Evolutionary conservation across 2,888 invertebrate species (phyloP).

Genomic region (Cheilosia soror): DNA sequence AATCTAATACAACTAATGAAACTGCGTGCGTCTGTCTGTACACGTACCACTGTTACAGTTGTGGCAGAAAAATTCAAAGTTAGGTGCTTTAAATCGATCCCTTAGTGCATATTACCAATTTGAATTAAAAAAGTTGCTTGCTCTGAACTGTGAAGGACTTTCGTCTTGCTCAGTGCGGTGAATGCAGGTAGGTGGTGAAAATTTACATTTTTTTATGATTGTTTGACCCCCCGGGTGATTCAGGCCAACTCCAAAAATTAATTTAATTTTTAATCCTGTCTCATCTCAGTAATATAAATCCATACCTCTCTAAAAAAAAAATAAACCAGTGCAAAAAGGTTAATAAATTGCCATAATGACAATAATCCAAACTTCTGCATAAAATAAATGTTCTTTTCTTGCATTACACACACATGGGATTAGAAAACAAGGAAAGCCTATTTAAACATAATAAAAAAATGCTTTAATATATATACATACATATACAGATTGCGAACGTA

Average conservation of each 20-base stretch:
- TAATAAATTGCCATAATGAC: constrained; percentile 25
- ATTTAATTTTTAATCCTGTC: not conserved
- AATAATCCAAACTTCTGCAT: constrained; percentile 27
- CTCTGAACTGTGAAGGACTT: not conserved
- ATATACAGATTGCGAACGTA: constrained; percentile 23
- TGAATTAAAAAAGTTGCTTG: not conserved
- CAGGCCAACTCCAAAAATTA: not conserved
- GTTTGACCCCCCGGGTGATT: constrained; percentile 16
- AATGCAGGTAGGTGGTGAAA: constrained; percentile 32
- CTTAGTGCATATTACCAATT: not conserved
- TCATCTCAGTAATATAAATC: not conserved
- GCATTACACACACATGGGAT: constrained; percentile 24
- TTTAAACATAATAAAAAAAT: constrained; percentile 18
- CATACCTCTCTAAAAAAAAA: not conserved
- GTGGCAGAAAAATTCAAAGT: not conserved
- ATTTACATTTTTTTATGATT: not conserved
- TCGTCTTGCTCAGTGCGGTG: not conserved
- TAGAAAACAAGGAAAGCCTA: constrained; percentile 37
- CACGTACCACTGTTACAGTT: not conserved
- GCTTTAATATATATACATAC: constrained; percentile 32
- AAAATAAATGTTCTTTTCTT: constrained; percentile 37
- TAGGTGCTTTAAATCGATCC: not conserved
- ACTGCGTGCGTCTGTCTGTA: constrained; percentile 12
- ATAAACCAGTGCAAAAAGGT: not conserved
- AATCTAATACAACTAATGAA: constrained; percentile 33